Evolutionary conservation across 1,140 invertebrate genomes (phyloP), one percentile per base, ranked within the genome.

Genomic region (Meloidogyne exigua): DNA sequence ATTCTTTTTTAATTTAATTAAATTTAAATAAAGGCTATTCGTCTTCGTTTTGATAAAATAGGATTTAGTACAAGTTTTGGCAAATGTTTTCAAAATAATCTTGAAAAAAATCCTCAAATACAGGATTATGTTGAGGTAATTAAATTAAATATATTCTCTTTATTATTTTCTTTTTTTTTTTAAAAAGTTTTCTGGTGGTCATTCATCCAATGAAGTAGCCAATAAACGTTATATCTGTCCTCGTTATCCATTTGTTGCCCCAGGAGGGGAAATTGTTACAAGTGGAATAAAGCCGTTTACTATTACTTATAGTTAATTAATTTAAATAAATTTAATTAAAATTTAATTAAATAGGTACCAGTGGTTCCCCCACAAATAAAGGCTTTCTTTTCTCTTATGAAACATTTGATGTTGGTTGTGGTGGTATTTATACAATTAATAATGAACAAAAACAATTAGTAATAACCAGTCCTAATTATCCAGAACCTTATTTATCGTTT

Each of bases 141-240:
- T 57, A 26, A 32, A 23, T 64, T 13, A 32, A 26, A 67, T 32
- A 67, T 67, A 21, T 21, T 68, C 10, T 1, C 7, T 68, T 42
- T 7, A 25, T 72, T 77, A 13, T 44, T 78, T 86, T 86, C 28
- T 39, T 39, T 39, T 9, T 9, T 32, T 32, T 32, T 3, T 3
- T 3, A 32, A 39, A 39, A 39, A 85, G 84, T 65, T 85, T 26
- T 75, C 75, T 32, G 84, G 86, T 36, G 84, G 84, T 13, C 77
- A 83, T 44, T 42, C 72, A 13, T 78, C 83, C 13, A 78, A 87
- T 65, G 71, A 77, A 28, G 74, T 75, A 49, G 76, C 86, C 28
- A 86, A 87, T 71, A 76, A 75, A 15, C 80, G 83, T n/a, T 86
- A 87, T 68, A 72, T 81, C 13, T 86, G 85, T 75, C 44, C 84